A percentile compares a stretch with the other conserved stretches of the same genome.
Evolutionary conservation across 2,888 invertebrate species (phyloP).

Genomic region (Holacanthella duospinosa): DNA sequence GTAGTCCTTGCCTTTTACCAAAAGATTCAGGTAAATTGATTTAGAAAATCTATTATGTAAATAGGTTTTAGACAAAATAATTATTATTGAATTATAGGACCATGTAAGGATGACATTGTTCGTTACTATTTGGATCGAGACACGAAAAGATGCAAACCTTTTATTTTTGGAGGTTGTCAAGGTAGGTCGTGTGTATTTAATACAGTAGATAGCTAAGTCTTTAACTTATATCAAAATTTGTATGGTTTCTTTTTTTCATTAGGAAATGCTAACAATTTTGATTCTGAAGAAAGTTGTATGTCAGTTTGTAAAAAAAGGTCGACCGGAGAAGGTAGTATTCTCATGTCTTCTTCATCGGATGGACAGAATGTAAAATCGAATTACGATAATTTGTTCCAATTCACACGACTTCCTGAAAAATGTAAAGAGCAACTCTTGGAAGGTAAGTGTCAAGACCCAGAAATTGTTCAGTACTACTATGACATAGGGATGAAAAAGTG

Average conservation of each 20-base stretch:
- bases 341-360: too few species aligned
- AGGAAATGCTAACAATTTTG: constrained; percentile 32
- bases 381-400: too few species aligned
- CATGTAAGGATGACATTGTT: constrained; percentile 32
- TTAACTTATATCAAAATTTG: not conserved
- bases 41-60: not conserved
- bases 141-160: constrained; percentile 29
- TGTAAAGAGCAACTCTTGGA: constrained; percentile 28
- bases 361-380: not conserved
- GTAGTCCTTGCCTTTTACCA: constrained; percentile 26
- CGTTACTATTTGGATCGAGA: constrained; percentile 31
- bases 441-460: constrained; percentile 25
- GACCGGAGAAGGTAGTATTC: too few species aligned
- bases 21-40: constrained; percentile 17
- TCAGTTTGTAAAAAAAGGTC: not conserved
- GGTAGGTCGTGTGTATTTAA: too few species aligned
- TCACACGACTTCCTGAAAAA: constrained; percentile 19
- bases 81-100: constrained; percentile 15
- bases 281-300: constrained; percentile 26
- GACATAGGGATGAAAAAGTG: constrained; percentile 32
- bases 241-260: not conserved
- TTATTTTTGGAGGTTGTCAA: constrained; percentile 36
- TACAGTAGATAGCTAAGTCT: not conserved
- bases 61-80: not conserved
- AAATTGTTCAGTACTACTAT: constrained; percentile 33